These are phyloP conservation scores for Gryon sp. DNA, from an alignment of 1,140 invertebrate species.

Conservation along the genomic window DNA sequence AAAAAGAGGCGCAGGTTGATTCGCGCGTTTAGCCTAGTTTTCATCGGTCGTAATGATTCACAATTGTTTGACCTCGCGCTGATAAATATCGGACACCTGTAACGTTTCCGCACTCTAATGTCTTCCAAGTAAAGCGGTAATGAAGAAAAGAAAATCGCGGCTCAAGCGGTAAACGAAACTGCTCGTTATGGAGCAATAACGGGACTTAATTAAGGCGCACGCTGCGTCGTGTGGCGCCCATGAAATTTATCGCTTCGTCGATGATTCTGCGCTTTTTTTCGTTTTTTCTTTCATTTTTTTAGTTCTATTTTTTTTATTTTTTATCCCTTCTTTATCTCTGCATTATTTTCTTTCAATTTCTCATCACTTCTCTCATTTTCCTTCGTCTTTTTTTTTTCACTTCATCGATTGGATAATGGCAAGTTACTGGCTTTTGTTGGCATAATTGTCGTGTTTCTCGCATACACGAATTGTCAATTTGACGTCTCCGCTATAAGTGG, in stretches of 20 bases:
- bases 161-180: slow-evolving; percentile 54
- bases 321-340: no score
- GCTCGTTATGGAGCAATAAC: slow-evolving; percentile 60
- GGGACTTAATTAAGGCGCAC: slow-evolving; percentile 62
- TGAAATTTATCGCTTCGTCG: slow-evolving; percentile 52
- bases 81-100: slow-evolving; percentile 60
- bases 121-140: slow-evolving; percentile 54
- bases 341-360: no score
- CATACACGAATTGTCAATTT: slow-evolving; percentile 41
- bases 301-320: no score
- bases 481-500: slow-evolving; percentile 35
- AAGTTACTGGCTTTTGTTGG: slow-evolving; percentile 6
- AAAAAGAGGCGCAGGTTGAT: slow-evolving; percentile 14
- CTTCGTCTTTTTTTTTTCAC: no score
- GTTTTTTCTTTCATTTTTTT: background rate
- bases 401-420: slow-evolving; percentile 5
- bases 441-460: slow-evolving; percentile 24
- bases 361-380: no score
- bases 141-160: slow-evolving; percentile 56
- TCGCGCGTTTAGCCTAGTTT: slow-evolving; percentile 42
- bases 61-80: slow-evolving; percentile 48
- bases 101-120: slow-evolving; percentile 52
- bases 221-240: slow-evolving; percentile 54
- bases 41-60: slow-evolving; percentile 31
- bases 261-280: slow-evolving; percentile 4